A percentile compares a stretch with the other conserved stretches of the same genome.
phyloP scores from a whole-genome alignment of 2,113 vertebrate genomes.

The Willisornis vidua region DNA sequence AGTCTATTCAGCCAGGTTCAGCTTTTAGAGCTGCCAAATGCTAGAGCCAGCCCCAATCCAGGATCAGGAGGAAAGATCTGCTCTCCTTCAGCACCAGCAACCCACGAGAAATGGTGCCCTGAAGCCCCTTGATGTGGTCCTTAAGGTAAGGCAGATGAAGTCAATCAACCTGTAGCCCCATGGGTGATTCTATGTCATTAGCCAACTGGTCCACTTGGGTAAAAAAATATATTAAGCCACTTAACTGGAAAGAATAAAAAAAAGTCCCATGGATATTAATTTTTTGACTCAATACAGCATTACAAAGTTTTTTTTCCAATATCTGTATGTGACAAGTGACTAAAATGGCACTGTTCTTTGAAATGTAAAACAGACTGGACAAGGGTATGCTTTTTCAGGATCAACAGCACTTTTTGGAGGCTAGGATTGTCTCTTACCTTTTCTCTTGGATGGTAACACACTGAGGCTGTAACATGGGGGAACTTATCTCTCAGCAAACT shows the following conservation, averaged over 20 bases:
- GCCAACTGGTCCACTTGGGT: neutral
- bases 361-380: neutral
- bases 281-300: neutral
- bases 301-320: neutral
- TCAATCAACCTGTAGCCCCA: neutral
- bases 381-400: neutral
- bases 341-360: neutral
- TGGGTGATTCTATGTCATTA: neutral
- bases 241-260: neutral
- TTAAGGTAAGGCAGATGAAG: neutral
- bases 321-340: neutral
- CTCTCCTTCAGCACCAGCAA: neutral
- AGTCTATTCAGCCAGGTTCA: neutral
- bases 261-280: neutral
- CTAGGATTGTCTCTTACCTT: neutral
- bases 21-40: neutral
- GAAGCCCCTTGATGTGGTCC: neutral
- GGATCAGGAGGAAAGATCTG: neutral
- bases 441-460: neutral
- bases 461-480: neutral
- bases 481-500: neutral
- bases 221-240: neutral
- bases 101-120: neutral
- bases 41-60: neutral
- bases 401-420: neutral